Percentiles rank a stretch among this genome's conserved stretches.
Conservation (phyloP, 2,888 invertebrate species). For the Erynnis tages region DNA sequence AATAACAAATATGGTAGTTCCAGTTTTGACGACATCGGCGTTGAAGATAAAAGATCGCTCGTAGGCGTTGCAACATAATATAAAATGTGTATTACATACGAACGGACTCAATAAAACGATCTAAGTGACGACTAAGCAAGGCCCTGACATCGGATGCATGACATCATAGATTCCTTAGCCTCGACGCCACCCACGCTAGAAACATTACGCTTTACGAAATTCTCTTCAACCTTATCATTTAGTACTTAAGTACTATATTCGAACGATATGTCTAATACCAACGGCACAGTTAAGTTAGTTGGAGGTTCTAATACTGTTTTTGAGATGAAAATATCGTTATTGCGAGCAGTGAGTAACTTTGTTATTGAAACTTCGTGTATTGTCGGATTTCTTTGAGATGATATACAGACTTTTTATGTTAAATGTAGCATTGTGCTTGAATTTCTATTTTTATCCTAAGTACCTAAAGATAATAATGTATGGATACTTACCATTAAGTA, state of each 20-base stretch:
- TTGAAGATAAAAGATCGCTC: not conserved
- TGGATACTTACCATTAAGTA: not conserved
- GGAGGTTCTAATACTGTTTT: conserved; percentile 10
- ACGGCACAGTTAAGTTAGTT: not conserved
- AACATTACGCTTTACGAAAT: conserved; percentile 20
- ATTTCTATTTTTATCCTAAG: not conserved
- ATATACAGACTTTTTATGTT: not conserved
- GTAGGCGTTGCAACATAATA: not conserved
- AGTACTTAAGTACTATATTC: conserved; percentile 20
- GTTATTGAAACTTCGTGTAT: conserved; percentile 11
- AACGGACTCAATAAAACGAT: conserved; percentile 34
- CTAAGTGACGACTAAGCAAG: conserved; percentile 49
- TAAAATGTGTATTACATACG: conserved; percentile 5
- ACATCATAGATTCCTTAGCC: conserved; percentile 51
- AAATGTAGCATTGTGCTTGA: not conserved
- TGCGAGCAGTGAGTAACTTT: conserved; percentile 3
- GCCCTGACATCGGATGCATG: conserved; percentile 54
- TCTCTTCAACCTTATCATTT: conserved; percentile 24
- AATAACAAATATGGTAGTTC: not conserved
- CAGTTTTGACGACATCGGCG: not conserved
- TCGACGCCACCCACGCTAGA: conserved; percentile 46
- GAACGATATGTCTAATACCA: not conserved
- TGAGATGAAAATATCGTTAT: conserved; percentile 12
- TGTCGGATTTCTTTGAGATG: not conserved
- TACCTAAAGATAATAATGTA: not conserved